These are phyloP conservation scores for Brachypteracias leptosomus DNA, from an alignment of 2,113 vertebrate species.

Conservation along the genomic window DNA sequence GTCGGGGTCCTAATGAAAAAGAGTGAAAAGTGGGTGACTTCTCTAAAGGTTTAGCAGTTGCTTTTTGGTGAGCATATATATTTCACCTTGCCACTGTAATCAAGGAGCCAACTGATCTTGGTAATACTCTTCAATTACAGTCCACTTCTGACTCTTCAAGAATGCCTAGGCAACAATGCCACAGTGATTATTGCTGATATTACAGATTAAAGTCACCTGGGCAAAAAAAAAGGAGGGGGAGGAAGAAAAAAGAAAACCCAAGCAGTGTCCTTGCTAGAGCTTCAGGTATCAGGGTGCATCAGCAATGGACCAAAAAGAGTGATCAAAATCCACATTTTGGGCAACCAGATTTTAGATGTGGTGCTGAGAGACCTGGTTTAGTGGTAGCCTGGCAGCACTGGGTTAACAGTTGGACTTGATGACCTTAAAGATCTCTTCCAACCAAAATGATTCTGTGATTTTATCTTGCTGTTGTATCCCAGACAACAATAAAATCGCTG, in stretches of 20 bases:
- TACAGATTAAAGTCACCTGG: constrained; percentile 31
- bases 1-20: constrained; percentile 82
- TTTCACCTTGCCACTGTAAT: constrained; percentile 80
- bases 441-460: not conserved
- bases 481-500: not conserved
- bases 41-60: constrained; percentile 83
- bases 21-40: constrained; percentile 84
- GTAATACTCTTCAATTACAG: constrained; percentile 81
- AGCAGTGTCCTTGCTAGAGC: not conserved
- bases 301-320: not conserved
- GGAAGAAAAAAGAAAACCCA: not conserved
- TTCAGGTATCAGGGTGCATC: not conserved
- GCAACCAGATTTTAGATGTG: not conserved
- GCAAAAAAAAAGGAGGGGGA: not conserved
- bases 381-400: not conserved
- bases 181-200: constrained; percentile 61
- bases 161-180: constrained; percentile 62
- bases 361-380: not conserved
- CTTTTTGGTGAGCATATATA: constrained; percentile 81
- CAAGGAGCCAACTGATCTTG: constrained; percentile 74
- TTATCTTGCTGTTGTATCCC: not conserved
- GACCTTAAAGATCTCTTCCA: not conserved
- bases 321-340: not conserved
- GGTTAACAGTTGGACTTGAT: not conserved
- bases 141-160: constrained; percentile 69